Evolutionary conservation across 1,140 invertebrate genomes (phyloP).

Genomic region (Pachypeltis micranthus): DNA sequence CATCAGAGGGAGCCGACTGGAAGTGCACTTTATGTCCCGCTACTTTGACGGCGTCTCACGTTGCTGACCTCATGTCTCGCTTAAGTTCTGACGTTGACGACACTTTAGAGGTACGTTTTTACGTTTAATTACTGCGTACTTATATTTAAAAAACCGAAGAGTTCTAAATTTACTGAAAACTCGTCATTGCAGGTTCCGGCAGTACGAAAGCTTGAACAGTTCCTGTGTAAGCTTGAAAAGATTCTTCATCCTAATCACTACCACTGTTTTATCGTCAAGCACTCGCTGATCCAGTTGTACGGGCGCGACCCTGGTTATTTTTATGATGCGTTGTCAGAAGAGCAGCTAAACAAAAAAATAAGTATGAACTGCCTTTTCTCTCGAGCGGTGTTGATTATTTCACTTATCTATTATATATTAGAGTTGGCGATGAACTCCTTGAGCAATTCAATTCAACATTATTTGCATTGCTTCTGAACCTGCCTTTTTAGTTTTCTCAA

Average conservation of each 20-base stretch:
- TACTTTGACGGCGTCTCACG: slow-evolving; percentile 40
- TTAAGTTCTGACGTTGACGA: slow-evolving; percentile 62
- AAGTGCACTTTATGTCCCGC: slow-evolving; percentile 55
- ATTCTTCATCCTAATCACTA: slow-evolving; percentile 71
- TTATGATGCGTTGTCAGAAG: slow-evolving; percentile 39
- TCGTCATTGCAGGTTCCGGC: slow-evolving; percentile 21
- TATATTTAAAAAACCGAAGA: too few species aligned
- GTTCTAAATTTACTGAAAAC: too few species aligned
- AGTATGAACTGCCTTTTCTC: too few species aligned
- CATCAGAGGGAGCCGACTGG: slow-evolving; percentile 58
- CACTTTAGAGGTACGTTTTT: slow-evolving; percentile 35
- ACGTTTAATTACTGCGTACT: too few species aligned
- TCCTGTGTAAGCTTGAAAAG: slow-evolving; percentile 47
- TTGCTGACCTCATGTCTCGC: slow-evolving; percentile 47
- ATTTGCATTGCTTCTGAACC: too few species aligned
- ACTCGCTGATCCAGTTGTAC: slow-evolving; percentile 65
- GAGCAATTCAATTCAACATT: too few species aligned
- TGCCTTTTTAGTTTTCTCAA: too few species aligned
- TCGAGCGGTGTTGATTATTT: too few species aligned
- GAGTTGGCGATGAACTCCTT: too few species aligned
- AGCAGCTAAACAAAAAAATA: slow-evolving; percentile 47
- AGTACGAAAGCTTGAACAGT: slow-evolving; percentile 42
- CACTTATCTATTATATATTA: too few species aligned
- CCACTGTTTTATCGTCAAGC: slow-evolving; percentile 62
- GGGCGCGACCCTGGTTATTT: slow-evolving; percentile 48